Base-by-base conservation (phyloP, 2,113 vertebrate species). In the Myotis yumanensis region DNA sequence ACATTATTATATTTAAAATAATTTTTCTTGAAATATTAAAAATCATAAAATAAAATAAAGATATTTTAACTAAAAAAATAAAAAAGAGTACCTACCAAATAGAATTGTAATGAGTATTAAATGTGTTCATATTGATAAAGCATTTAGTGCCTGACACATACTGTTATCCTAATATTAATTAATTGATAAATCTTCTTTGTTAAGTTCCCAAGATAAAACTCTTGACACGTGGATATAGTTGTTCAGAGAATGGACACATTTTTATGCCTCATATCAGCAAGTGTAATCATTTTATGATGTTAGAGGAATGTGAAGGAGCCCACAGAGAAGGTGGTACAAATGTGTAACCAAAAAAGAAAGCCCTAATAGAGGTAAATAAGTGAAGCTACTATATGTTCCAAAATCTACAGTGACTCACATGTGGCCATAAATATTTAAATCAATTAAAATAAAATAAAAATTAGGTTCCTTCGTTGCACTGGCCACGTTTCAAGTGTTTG, bases 381-480 rank as follows among this genome's bases (percentile, higher is more conserved):
- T 72, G 30, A 96, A n/a, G 40, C 12, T 52, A 79, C 16, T 4
- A 2, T 40, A 54, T 76, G 7, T 62, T 69, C 28, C 59, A 93
- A 37, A 95, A 72, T 86, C 37, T 89, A 30, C 16, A 89, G 35
- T 46, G 43, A 57, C 35, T 46, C 35, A 52, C 6, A 22, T 75
- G 25, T 90, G 40, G 3, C 30, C 90, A 62, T 40, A 71, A 83
- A 93, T 54, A 79, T 90, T 84, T 90, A 83, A 83, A 40, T 89
- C 46, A 87, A 80, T 20, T 84, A 75, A 94, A 90, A 71, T 88
- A 64, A 87, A 87, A 75, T 23, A 43, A 54, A 72, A 87, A 64
- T 76, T 66, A 1, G 18, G 3, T 82, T 82, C 54, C 22, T 57
- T 57, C 23, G 8, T 57, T 57, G 7, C 54, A 57, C 54, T 57